Conservation (phyloP, 30 jellyfish, hydroid and myxozoan species). For the Turritopsis dohrnii region DNA sequence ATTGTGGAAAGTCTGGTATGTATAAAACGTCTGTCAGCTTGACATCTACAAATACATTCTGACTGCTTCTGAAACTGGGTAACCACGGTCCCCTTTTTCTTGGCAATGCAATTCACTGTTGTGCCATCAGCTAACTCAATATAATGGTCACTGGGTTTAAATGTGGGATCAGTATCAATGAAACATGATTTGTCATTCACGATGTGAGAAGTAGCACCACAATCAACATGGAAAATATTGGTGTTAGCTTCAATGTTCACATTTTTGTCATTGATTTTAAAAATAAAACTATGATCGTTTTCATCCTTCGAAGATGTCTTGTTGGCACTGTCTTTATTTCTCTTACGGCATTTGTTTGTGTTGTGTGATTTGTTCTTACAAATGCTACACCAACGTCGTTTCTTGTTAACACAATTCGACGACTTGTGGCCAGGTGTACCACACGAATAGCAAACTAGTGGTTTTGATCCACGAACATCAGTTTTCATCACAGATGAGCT, state of each 20-base stretch:
- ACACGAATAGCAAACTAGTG: slow-evolving; percentile 25
- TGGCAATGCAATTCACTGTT: slow-evolving; percentile 22
- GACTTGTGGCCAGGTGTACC: slow-evolving; percentile 29
- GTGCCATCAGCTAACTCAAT: slow-evolving; percentile 61
- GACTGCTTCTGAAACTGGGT: no score
- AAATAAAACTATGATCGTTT: slow-evolving; percentile 14
- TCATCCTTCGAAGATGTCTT: slow-evolving; percentile 10
- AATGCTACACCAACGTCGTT: slow-evolving; percentile 34
- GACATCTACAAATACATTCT: no score
- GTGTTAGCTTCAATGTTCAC: background rate
- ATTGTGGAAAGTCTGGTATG: slow-evolving; percentile 3
- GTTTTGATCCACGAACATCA: background rate
- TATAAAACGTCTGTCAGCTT: no score
- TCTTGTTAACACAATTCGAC: background rate
- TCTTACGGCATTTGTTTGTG: slow-evolving; percentile 33
- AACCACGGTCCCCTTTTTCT: no score
- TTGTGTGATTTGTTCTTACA: slow-evolving; percentile 30
- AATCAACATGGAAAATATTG: slow-evolving; percentile 32
- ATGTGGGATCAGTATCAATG: no score
- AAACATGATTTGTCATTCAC: no score
- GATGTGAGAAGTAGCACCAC: no score
- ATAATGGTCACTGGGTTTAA: no score
- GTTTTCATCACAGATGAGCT: slow-evolving; percentile 17
- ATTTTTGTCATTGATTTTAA: slow-evolving; percentile 8
- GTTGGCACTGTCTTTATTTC: slow-evolving; percentile 35